These are phyloP conservation scores for Smutsia temminckii DNA, from an alignment of 2,797 vertebrate species.

Conservation along the genomic window DNA sequence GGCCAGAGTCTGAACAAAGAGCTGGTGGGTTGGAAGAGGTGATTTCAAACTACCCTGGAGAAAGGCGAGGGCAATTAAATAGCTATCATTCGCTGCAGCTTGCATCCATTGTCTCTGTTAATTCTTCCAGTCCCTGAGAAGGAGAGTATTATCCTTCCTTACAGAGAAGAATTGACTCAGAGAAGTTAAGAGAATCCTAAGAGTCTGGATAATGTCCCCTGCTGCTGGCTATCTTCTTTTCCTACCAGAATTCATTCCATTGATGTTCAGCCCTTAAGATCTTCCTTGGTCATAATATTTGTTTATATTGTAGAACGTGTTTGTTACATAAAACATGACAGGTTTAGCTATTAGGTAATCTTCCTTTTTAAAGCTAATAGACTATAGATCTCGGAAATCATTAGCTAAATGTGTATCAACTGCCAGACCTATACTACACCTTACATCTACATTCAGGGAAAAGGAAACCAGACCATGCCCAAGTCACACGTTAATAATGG, in stretches of 20 bases:
- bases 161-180: neutral
- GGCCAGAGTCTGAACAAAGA: neutral
- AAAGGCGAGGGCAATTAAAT: neutral
- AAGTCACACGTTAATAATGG: neutral
- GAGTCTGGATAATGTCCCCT: neutral
- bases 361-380: neutral
- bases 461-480: constrained; percentile 12
- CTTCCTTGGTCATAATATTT: neutral
- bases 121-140: neutral
- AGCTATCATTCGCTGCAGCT: neutral
- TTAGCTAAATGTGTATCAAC: neutral
- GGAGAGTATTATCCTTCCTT: neutral
- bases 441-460: neutral
- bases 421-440: neutral
- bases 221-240: neutral
- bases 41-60: neutral
- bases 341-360: neutral
- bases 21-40: neutral
- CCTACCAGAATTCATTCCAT: neutral
- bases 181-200: neutral
- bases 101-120: neutral
- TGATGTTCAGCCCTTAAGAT: neutral
- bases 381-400: neutral
- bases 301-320: neutral
- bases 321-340: neutral